These are phyloP conservation scores for Notarius quadriscutis DNA, from an alignment of 2,113 vertebrate species.

Conservation along the genomic window DNA sequence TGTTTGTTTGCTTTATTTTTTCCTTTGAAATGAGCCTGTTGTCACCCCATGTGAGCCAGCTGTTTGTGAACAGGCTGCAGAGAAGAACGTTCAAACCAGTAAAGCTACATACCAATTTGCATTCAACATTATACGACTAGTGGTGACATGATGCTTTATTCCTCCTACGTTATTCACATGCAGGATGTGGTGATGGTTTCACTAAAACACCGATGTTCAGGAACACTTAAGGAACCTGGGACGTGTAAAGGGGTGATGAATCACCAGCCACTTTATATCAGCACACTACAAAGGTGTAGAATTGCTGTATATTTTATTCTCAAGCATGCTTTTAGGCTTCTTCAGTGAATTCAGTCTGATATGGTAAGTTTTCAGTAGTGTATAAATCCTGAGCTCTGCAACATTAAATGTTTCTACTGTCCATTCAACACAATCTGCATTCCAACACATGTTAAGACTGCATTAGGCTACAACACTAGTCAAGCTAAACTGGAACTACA, in stretches of 20 bases:
- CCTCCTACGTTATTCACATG: conserved; percentile 32
- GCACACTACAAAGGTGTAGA: neutral
- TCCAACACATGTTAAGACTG: neutral
- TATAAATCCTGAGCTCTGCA: neutral
- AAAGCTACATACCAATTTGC: conserved; percentile 34
- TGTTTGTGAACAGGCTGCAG: conserved; percentile 30
- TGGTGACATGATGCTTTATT: conserved; percentile 22
- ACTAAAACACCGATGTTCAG: neutral
- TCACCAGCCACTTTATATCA: neutral
- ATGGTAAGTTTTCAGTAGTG: neutral
- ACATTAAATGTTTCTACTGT: neutral
- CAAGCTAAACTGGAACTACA: neutral
- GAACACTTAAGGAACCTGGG: neutral
- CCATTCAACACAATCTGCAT: neutral
- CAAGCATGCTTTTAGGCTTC: neutral
- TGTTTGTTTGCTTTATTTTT: conserved; percentile 45
- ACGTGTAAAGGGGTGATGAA: neutral
- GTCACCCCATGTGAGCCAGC: conserved; percentile 35
- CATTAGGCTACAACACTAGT: neutral
- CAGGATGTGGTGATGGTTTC: conserved; percentile 35
- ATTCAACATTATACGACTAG: conserved; percentile 40
- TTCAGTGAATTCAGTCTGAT: neutral
- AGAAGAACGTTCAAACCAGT: conserved; percentile 37
- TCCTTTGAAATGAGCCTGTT: conserved; percentile 36
- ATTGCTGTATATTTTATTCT: neutral